phyloP scores from a whole-genome alignment of 2,888 invertebrate genomes.

The Drepana falcataria region DNA sequence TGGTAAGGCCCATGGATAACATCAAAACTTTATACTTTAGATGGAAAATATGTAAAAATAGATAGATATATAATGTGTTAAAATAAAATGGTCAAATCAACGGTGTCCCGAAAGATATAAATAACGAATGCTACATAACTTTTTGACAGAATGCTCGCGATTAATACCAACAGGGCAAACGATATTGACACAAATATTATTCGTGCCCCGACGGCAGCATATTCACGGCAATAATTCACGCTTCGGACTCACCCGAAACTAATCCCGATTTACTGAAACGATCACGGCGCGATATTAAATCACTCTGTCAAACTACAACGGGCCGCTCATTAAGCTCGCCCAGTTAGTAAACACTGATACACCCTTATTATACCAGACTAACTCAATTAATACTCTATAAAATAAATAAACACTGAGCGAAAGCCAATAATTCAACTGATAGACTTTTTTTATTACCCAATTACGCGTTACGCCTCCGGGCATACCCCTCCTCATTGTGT shows the following conservation, averaged over 20 bases:
- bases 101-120: neutral
- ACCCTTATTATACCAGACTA: conserved; percentile 47
- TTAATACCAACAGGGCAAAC: conserved; percentile 4
- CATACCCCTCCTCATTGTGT: neutral
- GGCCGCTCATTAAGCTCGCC: conserved; percentile 65
- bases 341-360: conserved; percentile 53
- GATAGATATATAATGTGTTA: too few species aligned
- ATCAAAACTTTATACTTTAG: too few species aligned
- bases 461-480: neutral
- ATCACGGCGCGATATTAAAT: conserved; percentile 67
- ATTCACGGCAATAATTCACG: conserved; percentile 61
- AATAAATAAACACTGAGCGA: conserved; percentile 1
- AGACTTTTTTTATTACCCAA: neutral
- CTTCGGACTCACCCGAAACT: conserved; percentile 54
- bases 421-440: neutral
- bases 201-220: conserved; percentile 38
- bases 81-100: too few species aligned
- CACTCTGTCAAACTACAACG: conserved; percentile 73
- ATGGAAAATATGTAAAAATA: too few species aligned
- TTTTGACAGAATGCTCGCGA: conserved; percentile 1
- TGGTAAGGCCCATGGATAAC: too few species aligned
- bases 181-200: conserved; percentile 36
- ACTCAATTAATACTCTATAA: conserved; percentile 46
- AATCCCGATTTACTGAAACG: conserved; percentile 71
- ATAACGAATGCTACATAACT: conserved; percentile 1